These are phyloP conservation scores for Hippocampus comes DNA, from an alignment of 2,113 vertebrate genomes.

Conservation along the genomic window DNA sequence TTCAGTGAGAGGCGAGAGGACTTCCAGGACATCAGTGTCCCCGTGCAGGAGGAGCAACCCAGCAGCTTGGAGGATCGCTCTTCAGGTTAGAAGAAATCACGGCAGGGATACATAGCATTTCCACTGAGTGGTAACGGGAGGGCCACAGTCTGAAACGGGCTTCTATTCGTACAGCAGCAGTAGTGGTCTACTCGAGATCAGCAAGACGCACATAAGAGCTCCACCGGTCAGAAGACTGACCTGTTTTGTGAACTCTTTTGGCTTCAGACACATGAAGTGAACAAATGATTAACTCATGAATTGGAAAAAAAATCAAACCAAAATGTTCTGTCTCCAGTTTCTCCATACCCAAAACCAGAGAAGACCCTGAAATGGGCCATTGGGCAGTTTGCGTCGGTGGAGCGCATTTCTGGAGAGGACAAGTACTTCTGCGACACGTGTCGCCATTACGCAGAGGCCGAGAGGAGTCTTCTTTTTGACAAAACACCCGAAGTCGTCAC, in stretches of 20 bases:
- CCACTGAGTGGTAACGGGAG: too few relatives aligned
- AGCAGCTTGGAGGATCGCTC: slow-evolving; percentile 77
- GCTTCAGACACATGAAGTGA: neutral
- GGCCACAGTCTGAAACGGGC: too few relatives aligned
- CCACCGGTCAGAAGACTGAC: neutral
- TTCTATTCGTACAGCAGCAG: too few relatives aligned
- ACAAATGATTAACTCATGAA: neutral
- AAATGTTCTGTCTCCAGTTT: slow-evolving; percentile 73
- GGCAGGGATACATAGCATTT: neutral
- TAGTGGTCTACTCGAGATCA: too few relatives aligned
- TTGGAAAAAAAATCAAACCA: neutral
- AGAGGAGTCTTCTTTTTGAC: slow-evolving; percentile 94
- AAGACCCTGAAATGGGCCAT: slow-evolving; percentile 96
- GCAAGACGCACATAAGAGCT: too few relatives aligned
- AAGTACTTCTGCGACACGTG: slow-evolving; percentile 99
- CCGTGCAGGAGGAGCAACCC: slow-evolving; percentile 89
- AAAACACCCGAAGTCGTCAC: slow-evolving; percentile 96
- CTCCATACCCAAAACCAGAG: slow-evolving; percentile 92
- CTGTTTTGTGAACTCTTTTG: neutral
- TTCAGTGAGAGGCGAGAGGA: slow-evolving; percentile 93
- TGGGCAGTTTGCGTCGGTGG: slow-evolving; percentile 95
- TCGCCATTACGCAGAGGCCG: slow-evolving; percentile 93
- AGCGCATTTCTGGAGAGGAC: slow-evolving; percentile 94
- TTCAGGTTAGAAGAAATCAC: slow-evolving; percentile 71
- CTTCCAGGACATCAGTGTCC: slow-evolving; percentile 97